A percentile compares a stretch with the other conserved stretches of the same genome.
Evolutionary conservation across 1,140 invertebrate species (phyloP).

Genomic region (Stegodyphus dumicola): DNA sequence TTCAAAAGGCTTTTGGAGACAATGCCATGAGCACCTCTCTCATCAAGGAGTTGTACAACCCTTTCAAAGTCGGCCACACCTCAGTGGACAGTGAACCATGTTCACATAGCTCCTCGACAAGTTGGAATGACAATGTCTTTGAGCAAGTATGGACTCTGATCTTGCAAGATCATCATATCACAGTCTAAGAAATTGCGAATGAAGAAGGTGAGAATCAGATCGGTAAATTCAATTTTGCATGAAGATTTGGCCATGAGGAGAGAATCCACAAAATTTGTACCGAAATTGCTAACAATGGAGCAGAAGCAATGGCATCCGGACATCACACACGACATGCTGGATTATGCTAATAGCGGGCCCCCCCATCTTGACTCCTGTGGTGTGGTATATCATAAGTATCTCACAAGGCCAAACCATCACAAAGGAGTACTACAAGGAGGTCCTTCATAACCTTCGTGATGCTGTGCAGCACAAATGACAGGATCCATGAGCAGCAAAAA

Average conservation of each 20-base stretch:
- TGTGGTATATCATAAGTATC: too few relatives aligned
- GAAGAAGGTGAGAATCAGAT: constrained; percentile 37
- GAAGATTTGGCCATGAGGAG: constrained; percentile 62
- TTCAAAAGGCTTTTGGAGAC: constrained; percentile 63
- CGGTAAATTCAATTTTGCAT: constrained; percentile 59
- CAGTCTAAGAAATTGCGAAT: constrained; percentile 60
- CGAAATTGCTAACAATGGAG: neutral
- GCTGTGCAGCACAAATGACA: too few relatives aligned
- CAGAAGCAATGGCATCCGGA: neutral
- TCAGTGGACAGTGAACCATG: constrained; percentile 63
- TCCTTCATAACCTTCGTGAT: too few relatives aligned
- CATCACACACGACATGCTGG: constrained; percentile 11
- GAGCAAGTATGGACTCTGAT: constrained; percentile 51
- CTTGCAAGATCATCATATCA: constrained; percentile 62
- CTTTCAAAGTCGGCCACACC: constrained; percentile 63
- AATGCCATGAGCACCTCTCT: constrained; percentile 63
- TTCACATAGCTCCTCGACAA: constrained; percentile 62
- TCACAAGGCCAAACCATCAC: too few relatives aligned
- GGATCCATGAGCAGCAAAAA: too few relatives aligned
- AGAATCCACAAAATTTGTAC: constrained; percentile 30
- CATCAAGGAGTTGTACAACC: constrained; percentile 64
- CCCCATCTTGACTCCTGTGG: too few relatives aligned
- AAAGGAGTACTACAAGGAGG: too few relatives aligned
- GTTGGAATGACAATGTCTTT: constrained; percentile 61
- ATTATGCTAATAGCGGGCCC: constrained; percentile 8